Evolutionary conservation across 1,140 invertebrate species (phyloP), one percentile per base, ranked within the genome.

Genomic region (Euglossa dilemma): DNA sequence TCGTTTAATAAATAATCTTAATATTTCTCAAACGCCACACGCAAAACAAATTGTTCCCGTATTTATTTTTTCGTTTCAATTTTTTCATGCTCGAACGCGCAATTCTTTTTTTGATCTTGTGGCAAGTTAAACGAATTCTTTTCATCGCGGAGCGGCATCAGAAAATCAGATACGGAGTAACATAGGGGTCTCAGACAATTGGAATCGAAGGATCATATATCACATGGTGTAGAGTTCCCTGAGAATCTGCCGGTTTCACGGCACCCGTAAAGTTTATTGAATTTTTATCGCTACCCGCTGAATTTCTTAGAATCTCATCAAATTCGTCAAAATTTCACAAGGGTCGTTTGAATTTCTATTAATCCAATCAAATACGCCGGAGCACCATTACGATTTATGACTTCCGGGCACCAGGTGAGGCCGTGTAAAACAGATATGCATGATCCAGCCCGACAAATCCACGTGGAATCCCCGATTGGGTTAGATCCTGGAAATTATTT

Each of bases 141-240:
- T 20, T 1, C 20, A 11, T 8, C n/a, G 5, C 12, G 14, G 0
- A 2, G 8, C 0, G 45, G 6, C 28, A 23, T 67, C 7, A 43
- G 20, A 67, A 45, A 14, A 25, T 43, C 25, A 14, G 12, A 23
- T 45, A n/a, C 1, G 6, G 43, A 14, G 45, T 66, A 23, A 45
- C 14, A 6, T 11, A 20, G 12, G 23, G 12, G 20, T 45, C 45
- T 45, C 12, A 66, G 2, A 45, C 11, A 23, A 45, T 23, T 23
- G 20, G 12, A n/a, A 52, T 71, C 28, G 47, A 7, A 71, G 23
- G 47, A 28, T 11, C 18, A 28, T 71, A 18, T 18, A 25, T 70
- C 45, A 70, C 25, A 70, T 25, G 4, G 11, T 0, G 47, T 0
- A 23, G 25, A 54, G 23, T 12, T 52, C 45, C 11, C 11, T 52